Percentiles rank a stretch among this genome's conserved stretches.
Conservation (phyloP, 1,140 invertebrate species). For the Caenorhabditis remanei region DNA sequence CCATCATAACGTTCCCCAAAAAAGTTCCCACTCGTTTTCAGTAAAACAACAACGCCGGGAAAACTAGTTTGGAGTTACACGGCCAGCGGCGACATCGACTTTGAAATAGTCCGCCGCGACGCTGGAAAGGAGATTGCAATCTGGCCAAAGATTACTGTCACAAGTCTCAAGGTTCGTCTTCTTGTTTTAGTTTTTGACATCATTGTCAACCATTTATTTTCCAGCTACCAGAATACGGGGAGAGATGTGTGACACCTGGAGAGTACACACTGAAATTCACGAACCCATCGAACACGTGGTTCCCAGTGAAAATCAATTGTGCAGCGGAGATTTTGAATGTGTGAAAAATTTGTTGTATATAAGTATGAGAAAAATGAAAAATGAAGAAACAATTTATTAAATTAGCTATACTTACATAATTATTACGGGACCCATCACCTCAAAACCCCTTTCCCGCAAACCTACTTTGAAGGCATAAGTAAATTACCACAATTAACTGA, state of each 20-base stretch:
- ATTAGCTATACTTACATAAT: background rate
- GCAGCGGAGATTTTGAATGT: conserved; percentile 51
- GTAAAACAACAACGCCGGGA: conserved; percentile 19
- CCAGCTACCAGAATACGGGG: conserved; percentile 59
- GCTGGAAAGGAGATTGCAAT: conserved; percentile 44
- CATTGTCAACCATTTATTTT: background rate
- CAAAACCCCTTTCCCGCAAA: background rate
- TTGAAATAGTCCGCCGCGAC: conserved; percentile 43
- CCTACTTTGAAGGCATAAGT: conserved; percentile 1
- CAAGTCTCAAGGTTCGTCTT: conserved; percentile 50
- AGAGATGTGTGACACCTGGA: conserved; percentile 33
- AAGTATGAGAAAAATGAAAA: background rate
- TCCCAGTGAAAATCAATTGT: conserved; percentile 57
- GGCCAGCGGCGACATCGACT: conserved; percentile 58
- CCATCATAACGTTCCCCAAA: background rate
- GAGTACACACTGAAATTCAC: conserved; percentile 53
- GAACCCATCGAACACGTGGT: conserved; percentile 57
- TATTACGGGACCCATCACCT: background rate
- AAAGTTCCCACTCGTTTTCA: too few relatives aligned
- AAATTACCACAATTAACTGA: background rate
- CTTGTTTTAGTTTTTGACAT: too few relatives aligned
- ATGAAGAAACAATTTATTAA: background rate
- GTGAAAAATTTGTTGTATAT: background rate
- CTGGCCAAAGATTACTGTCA: conserved; percentile 61
- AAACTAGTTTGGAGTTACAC: conserved; percentile 59